Evolutionary conservation across 2,888 invertebrate species (phyloP), one percentile per base, ranked within the genome.

Genomic region (Eucriotettix oculatus): DNA sequence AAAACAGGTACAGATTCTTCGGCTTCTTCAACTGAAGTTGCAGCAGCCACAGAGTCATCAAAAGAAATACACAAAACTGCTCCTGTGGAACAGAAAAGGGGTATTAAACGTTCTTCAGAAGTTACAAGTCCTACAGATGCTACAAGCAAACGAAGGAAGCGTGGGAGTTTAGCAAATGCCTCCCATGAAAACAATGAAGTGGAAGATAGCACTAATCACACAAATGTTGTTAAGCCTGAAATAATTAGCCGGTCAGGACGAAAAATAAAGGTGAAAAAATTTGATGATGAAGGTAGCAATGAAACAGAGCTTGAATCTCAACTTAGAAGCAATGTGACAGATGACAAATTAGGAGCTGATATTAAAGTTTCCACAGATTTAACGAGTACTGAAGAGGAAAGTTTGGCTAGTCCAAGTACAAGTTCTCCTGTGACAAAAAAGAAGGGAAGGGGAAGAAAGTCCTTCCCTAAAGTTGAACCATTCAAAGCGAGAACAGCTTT

Each of bases 221-320:
- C 7, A 7, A 29, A 29, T 29, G 29, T 29, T 29, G 29, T 29
- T n/a, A 62, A 76, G 9, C 76, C 77, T 7, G 79, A 84, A 68
- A 71, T 82, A 40, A 80, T 83, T 11, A 84, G 85, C 69, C 79
- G 86, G 61, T 85, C 86, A 67, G 86, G 87, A 0, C 78, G 88
- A 58, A 87, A 86, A 73, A 84, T 87, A 62, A 84, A 86, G 65
- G 85, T 85, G 0, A 86, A 74, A 62, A 68, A 71, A 59, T 73
- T 73, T 66, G 69, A 69, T 12, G 71, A 71, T 63, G 29, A 29
- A 29, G 29, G 29, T 29, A 29, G 7, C 7, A 29, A 29, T 29
- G 29, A 29, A 29, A 29, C 29, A 29, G 29, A 29, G 29, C 29
- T 29, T 5, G 29, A 29, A 29, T 29, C 29, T 29, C 29, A 29